Evolutionary conservation across 2,797 vertebrate species (phyloP).

Genomic region (Sebastes hubbsi): DNA sequence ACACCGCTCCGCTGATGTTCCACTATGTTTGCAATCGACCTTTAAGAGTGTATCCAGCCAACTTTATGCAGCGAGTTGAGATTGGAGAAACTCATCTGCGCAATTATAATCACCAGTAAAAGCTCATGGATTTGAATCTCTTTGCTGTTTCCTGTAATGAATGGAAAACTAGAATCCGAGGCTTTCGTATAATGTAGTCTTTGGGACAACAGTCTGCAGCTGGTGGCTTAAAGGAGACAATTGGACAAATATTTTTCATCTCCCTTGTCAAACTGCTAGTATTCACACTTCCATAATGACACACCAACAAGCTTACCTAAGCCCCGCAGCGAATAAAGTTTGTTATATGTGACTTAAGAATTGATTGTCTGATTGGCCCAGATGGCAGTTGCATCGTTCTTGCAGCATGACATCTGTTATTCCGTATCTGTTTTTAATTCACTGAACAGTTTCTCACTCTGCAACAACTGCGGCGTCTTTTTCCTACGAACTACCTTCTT

Average conservation of each 20-base stretch:
- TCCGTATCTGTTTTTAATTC: constrained; percentile 22
- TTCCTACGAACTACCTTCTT: constrained; percentile 6
- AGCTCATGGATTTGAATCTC: constrained; percentile 15
- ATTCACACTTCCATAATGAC: constrained; percentile 28
- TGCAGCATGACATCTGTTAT: constrained; percentile 9
- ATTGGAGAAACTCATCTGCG: constrained; percentile 5
- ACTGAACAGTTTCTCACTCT: constrained; percentile 1
- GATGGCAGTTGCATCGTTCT: constrained; percentile 12
- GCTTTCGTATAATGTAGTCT: constrained; percentile 22
- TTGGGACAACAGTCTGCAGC: constrained; percentile 27
- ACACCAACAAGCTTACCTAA: constrained; percentile 17
- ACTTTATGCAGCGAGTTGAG: background rate
- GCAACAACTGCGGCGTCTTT: background rate
- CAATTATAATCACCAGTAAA: constrained; percentile 14
- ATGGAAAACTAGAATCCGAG: constrained; percentile 27
- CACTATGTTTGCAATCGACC: background rate
- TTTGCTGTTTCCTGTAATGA: constrained; percentile 18
- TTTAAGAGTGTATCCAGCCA: constrained; percentile 12
- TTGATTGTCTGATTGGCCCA: constrained; percentile 26
- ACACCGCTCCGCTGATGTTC: constrained; percentile 7
- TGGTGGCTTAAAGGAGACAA: constrained; percentile 37
- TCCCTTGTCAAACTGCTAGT: constrained; percentile 7
- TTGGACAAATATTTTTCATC: constrained; percentile 24
- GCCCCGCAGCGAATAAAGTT: constrained; percentile 15
- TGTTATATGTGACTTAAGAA: constrained; percentile 17